These are phyloP conservation scores for Stictonetta naevosa DNA, from an alignment of 2,113 vertebrate species.

Conservation along the genomic window DNA sequence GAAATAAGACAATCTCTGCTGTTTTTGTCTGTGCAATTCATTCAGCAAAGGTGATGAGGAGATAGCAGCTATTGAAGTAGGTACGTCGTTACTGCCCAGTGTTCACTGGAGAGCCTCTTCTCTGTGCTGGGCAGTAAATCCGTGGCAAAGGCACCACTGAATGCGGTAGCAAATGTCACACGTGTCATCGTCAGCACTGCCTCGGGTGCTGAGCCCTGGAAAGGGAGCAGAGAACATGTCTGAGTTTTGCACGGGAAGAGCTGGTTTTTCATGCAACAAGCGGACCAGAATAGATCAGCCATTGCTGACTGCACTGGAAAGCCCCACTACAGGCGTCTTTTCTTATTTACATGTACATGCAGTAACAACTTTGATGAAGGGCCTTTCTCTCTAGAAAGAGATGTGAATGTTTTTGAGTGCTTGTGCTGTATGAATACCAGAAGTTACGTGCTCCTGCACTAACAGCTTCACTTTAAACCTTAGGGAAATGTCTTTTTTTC, in stretches of 20 bases:
- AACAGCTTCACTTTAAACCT: background rate
- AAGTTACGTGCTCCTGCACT: background rate
- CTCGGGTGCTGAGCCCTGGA: background rate
- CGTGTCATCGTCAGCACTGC: background rate
- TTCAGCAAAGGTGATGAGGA: background rate
- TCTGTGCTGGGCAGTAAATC: background rate
- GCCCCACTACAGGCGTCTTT: background rate
- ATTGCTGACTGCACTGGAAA: background rate
- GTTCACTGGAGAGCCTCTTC: background rate
- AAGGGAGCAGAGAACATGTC: background rate
- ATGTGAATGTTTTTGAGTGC: background rate
- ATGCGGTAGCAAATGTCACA: background rate
- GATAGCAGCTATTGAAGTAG: background rate
- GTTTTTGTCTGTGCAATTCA: background rate
- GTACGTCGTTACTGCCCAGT: rapidly evolving
- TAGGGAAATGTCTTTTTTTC: background rate
- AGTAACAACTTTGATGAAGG: background rate
- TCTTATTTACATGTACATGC: background rate
- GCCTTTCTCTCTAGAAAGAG: background rate
- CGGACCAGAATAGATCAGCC: no score
- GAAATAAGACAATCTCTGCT: background rate
- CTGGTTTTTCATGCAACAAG: no score
- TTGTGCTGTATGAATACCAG: background rate
- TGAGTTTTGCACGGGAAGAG: background rate
- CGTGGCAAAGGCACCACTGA: background rate